These are phyloP conservation scores for Thalpophila matura DNA, from an alignment of 2,888 invertebrate genomes.

Conservation along the genomic window DNA sequence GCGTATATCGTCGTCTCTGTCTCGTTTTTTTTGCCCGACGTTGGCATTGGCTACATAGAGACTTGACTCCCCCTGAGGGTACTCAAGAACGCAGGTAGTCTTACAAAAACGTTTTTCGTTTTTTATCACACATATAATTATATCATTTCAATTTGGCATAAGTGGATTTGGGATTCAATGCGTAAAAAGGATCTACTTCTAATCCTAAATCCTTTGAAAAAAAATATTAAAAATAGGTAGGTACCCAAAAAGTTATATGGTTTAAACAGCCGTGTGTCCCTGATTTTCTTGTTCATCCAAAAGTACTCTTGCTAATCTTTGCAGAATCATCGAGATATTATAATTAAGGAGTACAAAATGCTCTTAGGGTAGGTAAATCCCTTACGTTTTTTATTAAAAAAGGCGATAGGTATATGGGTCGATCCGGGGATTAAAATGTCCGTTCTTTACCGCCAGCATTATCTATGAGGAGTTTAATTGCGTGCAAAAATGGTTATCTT, in stretches of 20 bases:
- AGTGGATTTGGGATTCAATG: slow-evolving; percentile 42
- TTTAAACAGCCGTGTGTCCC: slow-evolving; percentile 31
- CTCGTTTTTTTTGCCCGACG: too few species aligned
- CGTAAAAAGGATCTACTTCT: too few species aligned
- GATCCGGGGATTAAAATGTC: slow-evolving; percentile 28
- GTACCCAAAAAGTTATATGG: slow-evolving; percentile 8
- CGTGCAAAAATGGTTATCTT: not conserved
- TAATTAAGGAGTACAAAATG: slow-evolving; percentile 54
- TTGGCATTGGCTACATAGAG: too few species aligned
- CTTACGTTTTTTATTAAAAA: slow-evolving; percentile 51
- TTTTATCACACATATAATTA: slow-evolving; percentile 38
- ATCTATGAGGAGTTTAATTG: slow-evolving; percentile 14
- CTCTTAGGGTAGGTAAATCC: slow-evolving; percentile 45
- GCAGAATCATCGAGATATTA: slow-evolving; percentile 46
- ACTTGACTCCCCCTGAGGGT: too few species aligned
- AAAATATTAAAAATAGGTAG: slow-evolving; percentile 4
- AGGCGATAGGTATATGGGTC: slow-evolving; percentile 22
- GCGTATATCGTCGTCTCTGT: too few species aligned
- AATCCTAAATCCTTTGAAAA: slow-evolving; percentile 3
- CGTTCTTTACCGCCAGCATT: not conserved
- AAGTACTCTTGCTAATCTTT: slow-evolving; percentile 37
- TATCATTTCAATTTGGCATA: slow-evolving; percentile 48
- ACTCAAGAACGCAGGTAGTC: slow-evolving; percentile 37
- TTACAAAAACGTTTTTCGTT: slow-evolving; percentile 24
- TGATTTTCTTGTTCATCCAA: slow-evolving; percentile 24